These are phyloP conservation scores for Eleutherodactylus coqui DNA, from an alignment of 2,797 vertebrate species.

Conservation along the genomic window DNA sequence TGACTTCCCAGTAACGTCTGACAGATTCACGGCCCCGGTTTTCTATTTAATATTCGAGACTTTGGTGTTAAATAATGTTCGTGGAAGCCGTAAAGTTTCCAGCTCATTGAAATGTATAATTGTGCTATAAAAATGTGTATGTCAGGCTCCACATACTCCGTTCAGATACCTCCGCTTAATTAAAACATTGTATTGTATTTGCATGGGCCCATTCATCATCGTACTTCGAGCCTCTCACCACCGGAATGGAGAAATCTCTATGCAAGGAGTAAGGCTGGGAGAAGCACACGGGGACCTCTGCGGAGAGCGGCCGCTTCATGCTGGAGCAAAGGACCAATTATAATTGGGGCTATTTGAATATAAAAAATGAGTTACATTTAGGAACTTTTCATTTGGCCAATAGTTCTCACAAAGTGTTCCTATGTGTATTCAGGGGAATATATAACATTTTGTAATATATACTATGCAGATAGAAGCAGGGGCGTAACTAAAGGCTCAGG, in stretches of 20 bases:
- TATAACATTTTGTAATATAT: too few relatives aligned
- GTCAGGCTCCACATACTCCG: not conserved
- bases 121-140: constrained; percentile 40
- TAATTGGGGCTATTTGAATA: not conserved
- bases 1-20: not conserved
- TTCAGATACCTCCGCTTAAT: constrained; percentile 18
- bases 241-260: not conserved
- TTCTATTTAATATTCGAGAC: constrained; percentile 31
- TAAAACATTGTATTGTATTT: constrained; percentile 41
- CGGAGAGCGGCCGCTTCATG: fast-evolving
- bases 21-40: not conserved
- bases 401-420: not conserved
- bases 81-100: constrained; percentile 30
- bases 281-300: not conserved
- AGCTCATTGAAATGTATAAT: constrained; percentile 42
- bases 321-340: too few relatives aligned
- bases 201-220: constrained; percentile 15
- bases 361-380: not conserved
- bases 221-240: not conserved
- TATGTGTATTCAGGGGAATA: too few relatives aligned
- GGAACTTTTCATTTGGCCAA: not conserved
- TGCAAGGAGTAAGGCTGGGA: not conserved
- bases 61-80: constrained; percentile 33
- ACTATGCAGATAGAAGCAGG: too few relatives aligned
- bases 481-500: too few relatives aligned